phyloP scores from a whole-genome alignment of 2,888 invertebrate species.

The Antheraea assamensis region DNA sequence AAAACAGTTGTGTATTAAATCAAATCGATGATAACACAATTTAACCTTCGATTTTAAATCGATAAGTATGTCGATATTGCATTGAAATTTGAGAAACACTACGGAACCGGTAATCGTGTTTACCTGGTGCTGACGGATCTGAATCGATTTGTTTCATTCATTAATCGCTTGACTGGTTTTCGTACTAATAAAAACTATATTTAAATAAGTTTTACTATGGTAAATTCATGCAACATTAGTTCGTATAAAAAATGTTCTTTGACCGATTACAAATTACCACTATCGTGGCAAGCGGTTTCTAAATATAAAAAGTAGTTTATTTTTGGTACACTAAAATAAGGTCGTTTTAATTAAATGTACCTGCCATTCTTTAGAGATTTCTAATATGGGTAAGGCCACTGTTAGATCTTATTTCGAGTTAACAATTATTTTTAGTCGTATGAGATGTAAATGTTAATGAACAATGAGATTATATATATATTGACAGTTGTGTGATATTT shows the following conservation, averaged over 20 bases:
- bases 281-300: background rate
- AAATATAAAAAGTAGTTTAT: background rate
- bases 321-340: background rate
- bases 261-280: background rate
- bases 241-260: background rate
- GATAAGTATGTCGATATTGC: background rate
- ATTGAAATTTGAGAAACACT: background rate
- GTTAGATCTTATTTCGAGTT: background rate
- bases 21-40: background rate
- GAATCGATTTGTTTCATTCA: constrained; percentile 29
- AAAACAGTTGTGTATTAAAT: background rate
- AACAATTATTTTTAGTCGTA: background rate
- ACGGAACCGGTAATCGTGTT: background rate
- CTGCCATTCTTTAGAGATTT: background rate
- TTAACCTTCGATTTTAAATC: background rate
- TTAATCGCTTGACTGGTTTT: constrained; percentile 17
- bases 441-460: background rate
- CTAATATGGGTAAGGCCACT: background rate
- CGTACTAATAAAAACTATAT: constrained; percentile 1
- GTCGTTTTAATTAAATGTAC: background rate
- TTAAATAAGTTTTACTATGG: constrained; percentile 2
- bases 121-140: constrained; percentile 11
- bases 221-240: constrained; percentile 6
- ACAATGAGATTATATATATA: background rate
- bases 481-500: background rate